Evolutionary conservation across 1,140 invertebrate species (phyloP), one percentile per base, ranked within the genome.

Genomic region (Macrotrachela quadricornifera): DNA sequence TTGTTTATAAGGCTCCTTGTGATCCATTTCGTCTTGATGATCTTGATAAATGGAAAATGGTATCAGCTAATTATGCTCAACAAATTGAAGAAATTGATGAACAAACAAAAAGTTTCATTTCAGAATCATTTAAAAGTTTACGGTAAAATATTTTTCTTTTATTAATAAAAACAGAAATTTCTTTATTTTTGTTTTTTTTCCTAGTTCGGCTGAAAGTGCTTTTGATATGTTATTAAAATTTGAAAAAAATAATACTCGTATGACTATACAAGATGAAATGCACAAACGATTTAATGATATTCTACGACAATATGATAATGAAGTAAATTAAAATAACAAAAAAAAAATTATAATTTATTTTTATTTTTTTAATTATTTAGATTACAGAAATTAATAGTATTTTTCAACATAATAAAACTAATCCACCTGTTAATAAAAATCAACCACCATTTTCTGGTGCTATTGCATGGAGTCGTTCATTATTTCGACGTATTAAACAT

Each of bases 51-150:
- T 91, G 85, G 85, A 78, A 81, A 56, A 78, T 78, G 1, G 76
- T 83, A 0, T 79, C 83, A 70, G 73, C 74, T 0, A 75, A 75
- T 52, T 85, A 88, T 61, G 75, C 80, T 60, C 75, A 73, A 38
- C 79, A 84, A 61, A 79, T 86, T 0, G 62, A 68, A 9, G 70
- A 72, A 55, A 72, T 88, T 4, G 84, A 90, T 63, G 73, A 75
- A n/a, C 80, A 86, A 62, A 81, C 83, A 0, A 79, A 80, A 59
- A 75, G 73, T 53, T 85, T 86, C 56, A 84, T 88, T 46, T 81
- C 87, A 64, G 76, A 83, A 58, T 82, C 81, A 55, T 88, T 91
- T 62, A 77, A 76, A 50, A 77, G 77, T 55, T 70, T 85, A 37
- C 21, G 21, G 21, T 30, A 30, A 30, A 30, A 30, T 4, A 30